Evolutionary conservation across 2,797 vertebrate genomes (phyloP), one percentile per base, ranked within the genome.

Genomic region (Chanos chanos): DNA sequence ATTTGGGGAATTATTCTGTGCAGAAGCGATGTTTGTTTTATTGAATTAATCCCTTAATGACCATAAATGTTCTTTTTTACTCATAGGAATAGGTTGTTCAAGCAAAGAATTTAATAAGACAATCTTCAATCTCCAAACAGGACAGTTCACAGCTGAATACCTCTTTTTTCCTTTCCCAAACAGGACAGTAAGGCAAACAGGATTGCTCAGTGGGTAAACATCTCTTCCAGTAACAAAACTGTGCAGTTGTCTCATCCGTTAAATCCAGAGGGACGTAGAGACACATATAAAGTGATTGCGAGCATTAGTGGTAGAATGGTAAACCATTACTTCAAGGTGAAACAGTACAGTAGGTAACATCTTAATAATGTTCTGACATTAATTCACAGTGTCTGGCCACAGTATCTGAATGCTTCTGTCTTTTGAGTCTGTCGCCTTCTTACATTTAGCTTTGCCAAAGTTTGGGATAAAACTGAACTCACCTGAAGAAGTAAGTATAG

Each of bases 171-270:
- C 6, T 28, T 47, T 9, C 47, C 7, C 2, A 39, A 52, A 49
- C 36, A 74, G 68, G 68, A 65, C 43, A 34, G 5, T 49, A 9
- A 5, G 2, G 0, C 1, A n/a, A 74, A 71, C 61, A 62, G 51
- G n/a, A 74, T 74, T 43, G 68, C 22, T 39, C 64, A 74, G 24
- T 74, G 72, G 72, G 56, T 22, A 7, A 58, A 71, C 53, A 21
- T 74, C 37, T 57, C 68, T 9, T 61, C 72, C 12, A 37, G 40
- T 33, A 15, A 48, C 2, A 39, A 55, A 47, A 71, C 74, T 44
- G 30, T 74, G 36, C 51, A 71, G 33, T 61, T 57, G 22, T 75
- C 70, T 9, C 54, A 75, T 31, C 2, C 31, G 3, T 37, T 75
- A n/a, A 71, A 65, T 22, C 24, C 64, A 22, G 72, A 74, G 19